Conservation (phyloP, 64 coral and sea anemone genomes). For the Montipora efflorescens region DNA sequence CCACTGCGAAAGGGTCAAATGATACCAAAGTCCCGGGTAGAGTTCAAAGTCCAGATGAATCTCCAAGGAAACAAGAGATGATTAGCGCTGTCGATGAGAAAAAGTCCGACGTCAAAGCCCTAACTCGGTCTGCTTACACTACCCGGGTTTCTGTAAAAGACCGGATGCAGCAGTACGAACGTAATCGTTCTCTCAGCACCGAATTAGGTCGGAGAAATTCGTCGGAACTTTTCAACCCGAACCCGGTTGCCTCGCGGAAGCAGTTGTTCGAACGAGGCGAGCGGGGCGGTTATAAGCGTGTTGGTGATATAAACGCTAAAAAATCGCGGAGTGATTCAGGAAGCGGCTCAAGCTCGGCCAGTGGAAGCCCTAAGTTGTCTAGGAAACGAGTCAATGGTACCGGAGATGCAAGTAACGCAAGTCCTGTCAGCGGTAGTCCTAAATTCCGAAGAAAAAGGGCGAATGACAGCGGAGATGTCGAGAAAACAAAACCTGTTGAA, state of each 20-base stretch:
- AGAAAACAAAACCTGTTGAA: conserved; percentile 21
- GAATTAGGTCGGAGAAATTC: conserved; percentile 49
- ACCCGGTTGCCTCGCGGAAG: conserved; percentile 50
- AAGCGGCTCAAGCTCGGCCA: conserved; percentile 25
- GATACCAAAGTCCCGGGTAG: conserved; percentile 10
- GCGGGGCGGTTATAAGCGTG: conserved; percentile 14
- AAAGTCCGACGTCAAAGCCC: not conserved
- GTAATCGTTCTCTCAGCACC: conserved; percentile 14
- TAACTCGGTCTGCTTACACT: conserved; percentile 6
- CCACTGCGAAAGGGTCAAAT: not conserved
- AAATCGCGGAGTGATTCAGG: conserved; percentile 28
- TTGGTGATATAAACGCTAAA: conserved; percentile 20
- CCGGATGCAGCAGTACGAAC: conserved; percentile 63
- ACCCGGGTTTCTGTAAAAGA: conserved; percentile 68
- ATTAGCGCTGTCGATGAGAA: not conserved
- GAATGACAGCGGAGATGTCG: conserved; percentile 9
- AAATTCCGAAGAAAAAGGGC: conserved; percentile 28
- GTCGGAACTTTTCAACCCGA: conserved; percentile 14
- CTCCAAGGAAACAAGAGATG: not conserved
- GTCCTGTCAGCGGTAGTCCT: conserved; percentile 37
- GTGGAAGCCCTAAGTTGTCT: conserved; percentile 24
- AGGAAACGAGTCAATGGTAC: not conserved
- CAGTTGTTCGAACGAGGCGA: conserved; percentile 56
- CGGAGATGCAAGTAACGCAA: conserved; percentile 5
- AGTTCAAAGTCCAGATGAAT: conserved; percentile 19